These are phyloP conservation scores for Cyprinodon tularosa DNA, from an alignment of 2,113 vertebrate species.

Conservation along the genomic window DNA sequence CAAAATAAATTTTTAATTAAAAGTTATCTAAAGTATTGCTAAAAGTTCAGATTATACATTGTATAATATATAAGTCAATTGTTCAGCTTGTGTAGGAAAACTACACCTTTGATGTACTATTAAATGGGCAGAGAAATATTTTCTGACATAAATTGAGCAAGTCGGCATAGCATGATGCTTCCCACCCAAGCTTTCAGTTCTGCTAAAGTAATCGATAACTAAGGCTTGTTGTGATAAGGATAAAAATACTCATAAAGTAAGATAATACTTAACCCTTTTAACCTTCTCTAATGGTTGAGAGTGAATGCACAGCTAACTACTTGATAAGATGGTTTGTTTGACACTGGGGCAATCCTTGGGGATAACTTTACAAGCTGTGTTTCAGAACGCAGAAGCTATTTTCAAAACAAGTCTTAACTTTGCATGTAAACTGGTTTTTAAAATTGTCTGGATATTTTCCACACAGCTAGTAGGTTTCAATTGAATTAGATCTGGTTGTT, in stretches of 20 bases:
- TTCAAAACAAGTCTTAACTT: neutral
- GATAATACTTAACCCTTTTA: neutral
- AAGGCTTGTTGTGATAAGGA: neutral
- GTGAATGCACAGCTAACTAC: neutral
- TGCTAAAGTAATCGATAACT: neutral
- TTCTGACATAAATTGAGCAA: neutral
- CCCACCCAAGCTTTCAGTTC: neutral
- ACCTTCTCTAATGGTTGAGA: neutral
- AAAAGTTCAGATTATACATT: no score
- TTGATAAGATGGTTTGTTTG: neutral
- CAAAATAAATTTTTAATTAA: no score
- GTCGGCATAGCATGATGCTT: neutral
- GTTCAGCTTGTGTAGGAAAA: neutral
- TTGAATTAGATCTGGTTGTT: neutral
- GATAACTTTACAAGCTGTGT: neutral
- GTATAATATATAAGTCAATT: no score
- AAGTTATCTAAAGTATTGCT: no score
- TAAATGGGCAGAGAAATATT: neutral
- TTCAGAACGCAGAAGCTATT: neutral
- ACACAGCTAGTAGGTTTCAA: conserved; percentile 12
- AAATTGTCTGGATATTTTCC: neutral
- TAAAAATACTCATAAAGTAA: neutral
- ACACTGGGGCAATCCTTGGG: neutral
- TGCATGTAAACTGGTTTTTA: neutral
- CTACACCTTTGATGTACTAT: neutral